Conservation (phyloP, 2,888 invertebrate species). For the Temnothorax unifasciatus region DNA sequence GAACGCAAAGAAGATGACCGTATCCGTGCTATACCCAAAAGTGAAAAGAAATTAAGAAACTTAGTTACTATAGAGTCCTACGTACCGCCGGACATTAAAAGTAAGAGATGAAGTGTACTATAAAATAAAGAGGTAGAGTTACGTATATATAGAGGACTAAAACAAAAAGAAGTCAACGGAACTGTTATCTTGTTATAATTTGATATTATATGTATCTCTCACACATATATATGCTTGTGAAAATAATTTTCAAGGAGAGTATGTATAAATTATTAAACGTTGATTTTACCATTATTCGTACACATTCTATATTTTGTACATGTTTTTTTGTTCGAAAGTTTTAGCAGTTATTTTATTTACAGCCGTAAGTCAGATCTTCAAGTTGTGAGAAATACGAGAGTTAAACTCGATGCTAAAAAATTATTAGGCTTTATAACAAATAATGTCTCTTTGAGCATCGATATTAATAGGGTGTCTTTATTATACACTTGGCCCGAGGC, state of each 20-base stretch:
- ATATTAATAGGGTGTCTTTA: slow-evolving; percentile 53
- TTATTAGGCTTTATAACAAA: slow-evolving; percentile 77
- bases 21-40: not conserved
- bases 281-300: slow-evolving; percentile 62
- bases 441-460: slow-evolving; percentile 74
- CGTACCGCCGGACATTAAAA: slow-evolving; percentile 88
- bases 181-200: not conserved
- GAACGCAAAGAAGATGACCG: slow-evolving; percentile 84
- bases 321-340: slow-evolving; percentile 52
- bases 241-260: slow-evolving; percentile 41
- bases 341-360: slow-evolving; percentile 56
- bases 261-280: slow-evolving; percentile 56
- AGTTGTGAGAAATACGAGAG: slow-evolving; percentile 66
- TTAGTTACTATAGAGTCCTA: slow-evolving; percentile 88
- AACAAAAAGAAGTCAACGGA: slow-evolving; percentile 6
- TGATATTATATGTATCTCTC: not conserved
- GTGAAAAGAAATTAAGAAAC: slow-evolving; percentile 40
- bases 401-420: slow-evolving; percentile 68
- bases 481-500: slow-evolving; percentile 64
- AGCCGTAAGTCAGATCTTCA: slow-evolving; percentile 54
- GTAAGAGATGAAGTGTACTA: slow-evolving; percentile 13
- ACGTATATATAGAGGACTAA: not conserved
- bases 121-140: not conserved
- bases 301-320: slow-evolving; percentile 74
- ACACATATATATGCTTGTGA: slow-evolving; percentile 3